phyloP scores from a whole-genome alignment of 2,888 invertebrate genomes.

The Allacma fusca region DNA sequence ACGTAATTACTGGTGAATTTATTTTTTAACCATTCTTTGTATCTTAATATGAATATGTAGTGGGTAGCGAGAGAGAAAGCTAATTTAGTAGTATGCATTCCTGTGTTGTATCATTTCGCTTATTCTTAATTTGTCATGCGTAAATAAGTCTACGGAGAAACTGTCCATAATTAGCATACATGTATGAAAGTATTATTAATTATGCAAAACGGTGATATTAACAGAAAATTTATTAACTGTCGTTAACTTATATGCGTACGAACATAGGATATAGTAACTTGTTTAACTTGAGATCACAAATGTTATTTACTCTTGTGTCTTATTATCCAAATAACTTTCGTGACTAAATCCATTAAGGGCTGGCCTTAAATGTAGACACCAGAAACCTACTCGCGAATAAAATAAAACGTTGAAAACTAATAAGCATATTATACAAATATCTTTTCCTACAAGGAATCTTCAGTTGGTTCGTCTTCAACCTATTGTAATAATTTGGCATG shows the following conservation, averaged over 20 bases:
- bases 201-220: conserved; percentile 5
- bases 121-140: too few species aligned
- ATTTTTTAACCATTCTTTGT: too few species aligned
- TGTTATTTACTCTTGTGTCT: not conserved
- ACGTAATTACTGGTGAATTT: too few species aligned
- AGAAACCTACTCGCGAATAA: not conserved
- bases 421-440: not conserved
- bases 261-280: not conserved
- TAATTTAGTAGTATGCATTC: too few species aligned
- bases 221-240: not conserved
- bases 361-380: not conserved
- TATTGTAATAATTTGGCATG: too few species aligned
- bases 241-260: conserved; percentile 7
- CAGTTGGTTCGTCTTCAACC: not conserved
- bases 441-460: not conserved
- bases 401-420: conserved; percentile 5
- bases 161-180: too few species aligned
- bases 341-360: not conserved
- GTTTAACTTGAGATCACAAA: not conserved
- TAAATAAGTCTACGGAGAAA: too few species aligned
- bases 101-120: too few species aligned
- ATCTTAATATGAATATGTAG: too few species aligned
- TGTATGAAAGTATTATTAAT: not conserved
- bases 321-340: not conserved
- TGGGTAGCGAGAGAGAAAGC: too few species aligned